phyloP scores from a whole-genome alignment of 2,888 invertebrate genomes.

The Achlya flavicornis region DNA sequence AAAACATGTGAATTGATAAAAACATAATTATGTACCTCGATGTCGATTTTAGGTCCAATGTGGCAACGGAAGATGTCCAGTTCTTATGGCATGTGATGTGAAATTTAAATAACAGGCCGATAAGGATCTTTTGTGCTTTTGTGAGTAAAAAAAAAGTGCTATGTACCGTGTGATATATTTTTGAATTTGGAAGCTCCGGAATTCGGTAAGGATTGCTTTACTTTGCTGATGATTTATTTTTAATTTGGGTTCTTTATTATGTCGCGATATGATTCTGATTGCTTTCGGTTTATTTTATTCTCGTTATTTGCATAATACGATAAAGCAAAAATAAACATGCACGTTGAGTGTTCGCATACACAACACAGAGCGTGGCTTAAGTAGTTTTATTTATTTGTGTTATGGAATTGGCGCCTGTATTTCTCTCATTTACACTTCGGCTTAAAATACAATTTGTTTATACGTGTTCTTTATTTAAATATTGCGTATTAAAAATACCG shows the following conservation, averaged over 20 bases:
- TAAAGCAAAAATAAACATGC: constrained; percentile 25
- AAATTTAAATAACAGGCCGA: background rate
- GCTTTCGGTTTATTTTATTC: background rate
- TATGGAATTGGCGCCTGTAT: constrained; percentile 24
- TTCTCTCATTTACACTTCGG: constrained; percentile 8
- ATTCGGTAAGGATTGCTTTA: constrained; percentile 19
- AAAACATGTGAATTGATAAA: constrained; percentile 23
- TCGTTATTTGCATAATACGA: constrained; percentile 16
- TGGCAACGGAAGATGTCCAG: background rate
- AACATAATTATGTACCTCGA: constrained; percentile 31
- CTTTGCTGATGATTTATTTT: background rate
- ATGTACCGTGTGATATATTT: constrained; percentile 32
- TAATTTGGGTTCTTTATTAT: background rate
- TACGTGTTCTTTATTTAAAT: constrained; percentile 17
- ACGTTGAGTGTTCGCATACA: constrained; percentile 23
- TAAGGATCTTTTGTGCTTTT: background rate
- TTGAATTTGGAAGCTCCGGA: constrained; percentile 31
- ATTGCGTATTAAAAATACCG: constrained; percentile 11
- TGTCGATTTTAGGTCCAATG: constrained; percentile 28
- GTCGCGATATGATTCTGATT: background rate
- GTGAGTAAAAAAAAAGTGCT: constrained; percentile 1
- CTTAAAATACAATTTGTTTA: constrained; percentile 20
- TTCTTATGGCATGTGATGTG: constrained; percentile 7
- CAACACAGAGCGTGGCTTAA: constrained; percentile 10
- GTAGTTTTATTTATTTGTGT: constrained; percentile 31